Conservation (phyloP, 2,797 vertebrate genomes). For the Alosa sapidissima region DNA sequence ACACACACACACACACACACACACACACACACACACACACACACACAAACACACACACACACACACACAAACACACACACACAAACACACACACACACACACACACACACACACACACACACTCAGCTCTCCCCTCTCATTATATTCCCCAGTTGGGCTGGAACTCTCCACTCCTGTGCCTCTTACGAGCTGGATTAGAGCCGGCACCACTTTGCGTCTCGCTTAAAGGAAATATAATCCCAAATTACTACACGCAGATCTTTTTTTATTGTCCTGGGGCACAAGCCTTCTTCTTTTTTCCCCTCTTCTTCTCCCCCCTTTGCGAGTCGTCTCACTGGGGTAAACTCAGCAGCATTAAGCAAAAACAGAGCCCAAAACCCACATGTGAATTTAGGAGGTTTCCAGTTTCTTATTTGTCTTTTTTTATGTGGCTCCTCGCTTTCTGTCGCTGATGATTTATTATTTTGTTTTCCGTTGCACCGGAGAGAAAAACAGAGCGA, state of each 20-base stretch:
- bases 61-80: constrained; percentile 4
- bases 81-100: constrained; percentile 23
- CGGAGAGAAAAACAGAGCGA: constrained; percentile 6
- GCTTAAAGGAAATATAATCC: constrained; percentile 45
- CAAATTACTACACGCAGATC: constrained; percentile 43
- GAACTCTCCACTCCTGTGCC: not conserved
- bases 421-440: constrained; percentile 28
- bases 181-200: constrained; percentile 4
- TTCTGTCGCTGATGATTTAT: constrained; percentile 32
- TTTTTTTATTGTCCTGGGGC: constrained; percentile 23
- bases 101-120: constrained; percentile 8
- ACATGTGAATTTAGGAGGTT: constrained; percentile 36
- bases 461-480: not conserved
- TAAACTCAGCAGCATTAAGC: not conserved
- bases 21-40: too few species aligned
- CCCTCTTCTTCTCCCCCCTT: not conserved
- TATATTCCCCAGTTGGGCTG: constrained; percentile 11
- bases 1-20: too few species aligned
- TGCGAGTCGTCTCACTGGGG: not conserved
- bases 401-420: constrained; percentile 16
- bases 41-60: not conserved
- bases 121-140: not conserved
- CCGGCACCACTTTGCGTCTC: not conserved
- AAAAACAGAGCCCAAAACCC: constrained; percentile 20
- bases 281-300: not conserved